Evolutionary conservation across 2,113 vertebrate species (phyloP).

Genomic region (Ictalurus punctatus): DNA sequence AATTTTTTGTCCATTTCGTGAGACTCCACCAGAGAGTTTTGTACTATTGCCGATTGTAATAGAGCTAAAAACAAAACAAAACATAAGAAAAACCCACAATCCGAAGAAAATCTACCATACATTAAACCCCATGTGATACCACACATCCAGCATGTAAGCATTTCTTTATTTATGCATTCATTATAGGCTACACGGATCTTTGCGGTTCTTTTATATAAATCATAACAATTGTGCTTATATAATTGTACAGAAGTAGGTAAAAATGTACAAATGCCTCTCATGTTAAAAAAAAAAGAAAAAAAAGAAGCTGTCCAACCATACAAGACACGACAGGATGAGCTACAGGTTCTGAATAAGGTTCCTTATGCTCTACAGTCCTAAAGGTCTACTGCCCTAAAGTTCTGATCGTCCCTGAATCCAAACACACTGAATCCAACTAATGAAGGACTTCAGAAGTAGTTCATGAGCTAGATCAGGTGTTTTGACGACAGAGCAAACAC

Average conservation of each 20-base stretch:
- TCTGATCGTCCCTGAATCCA: no score
- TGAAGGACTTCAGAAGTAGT: not conserved
- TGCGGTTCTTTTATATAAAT: not conserved
- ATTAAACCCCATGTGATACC: not conserved
- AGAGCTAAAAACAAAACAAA: not conserved
- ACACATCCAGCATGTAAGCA: not conserved
- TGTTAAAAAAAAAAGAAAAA: not conserved
- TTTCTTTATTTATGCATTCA: not conserved
- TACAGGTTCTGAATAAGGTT: not conserved
- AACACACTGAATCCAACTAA: not conserved
- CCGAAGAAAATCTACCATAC: not conserved
- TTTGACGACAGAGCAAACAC: not conserved
- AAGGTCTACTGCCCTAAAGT: not conserved
- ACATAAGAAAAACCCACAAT: not conserved
- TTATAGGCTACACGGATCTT: not conserved
- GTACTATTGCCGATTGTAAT: not conserved
- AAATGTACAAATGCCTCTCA: not conserved
- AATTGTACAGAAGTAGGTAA: constrained; percentile 4
- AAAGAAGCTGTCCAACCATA: not conserved
- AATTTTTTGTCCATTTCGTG: not conserved
- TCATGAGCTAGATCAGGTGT: not conserved
- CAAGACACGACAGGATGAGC: not conserved
- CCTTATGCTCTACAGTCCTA: not conserved
- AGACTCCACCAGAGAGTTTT: not conserved
- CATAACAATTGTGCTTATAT: not conserved